Conservation (phyloP, 2,113 vertebrate species). For the Calonectris borealis region DNA sequence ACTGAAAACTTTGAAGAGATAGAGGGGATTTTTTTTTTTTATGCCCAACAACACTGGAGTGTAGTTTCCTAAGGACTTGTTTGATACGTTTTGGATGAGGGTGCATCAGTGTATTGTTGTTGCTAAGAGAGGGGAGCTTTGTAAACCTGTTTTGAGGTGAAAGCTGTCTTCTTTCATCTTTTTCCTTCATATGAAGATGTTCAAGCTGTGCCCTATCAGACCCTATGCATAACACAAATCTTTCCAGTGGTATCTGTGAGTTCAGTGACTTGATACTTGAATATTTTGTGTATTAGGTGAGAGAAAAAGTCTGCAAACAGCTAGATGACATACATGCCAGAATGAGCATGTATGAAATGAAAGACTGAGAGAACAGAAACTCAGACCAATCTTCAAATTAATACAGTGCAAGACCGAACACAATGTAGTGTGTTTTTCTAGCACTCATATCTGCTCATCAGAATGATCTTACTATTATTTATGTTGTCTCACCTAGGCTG, state of each 20-base stretch:
- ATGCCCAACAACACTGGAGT: neutral
- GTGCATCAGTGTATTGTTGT: neutral
- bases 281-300: neutral
- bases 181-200: neutral
- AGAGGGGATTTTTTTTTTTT: neutral
- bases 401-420: no score
- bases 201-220: neutral
- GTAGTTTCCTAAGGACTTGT: neutral
- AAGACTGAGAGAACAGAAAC: no score
- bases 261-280: neutral
- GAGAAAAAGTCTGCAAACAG: neutral
- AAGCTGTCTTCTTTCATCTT: neutral
- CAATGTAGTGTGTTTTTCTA: neutral
- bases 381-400: no score
- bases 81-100: neutral
- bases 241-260: neutral
- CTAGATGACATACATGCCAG: neutral
- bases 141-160: neutral
- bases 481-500: neutral
- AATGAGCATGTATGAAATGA: no score
- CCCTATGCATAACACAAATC: neutral
- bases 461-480: neutral
- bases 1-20: neutral
- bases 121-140: neutral
- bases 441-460: neutral